Percentiles rank a stretch among this genome's conserved stretches.
These are phyloP conservation scores for Phaetusa simplex DNA, from an alignment of 2,113 vertebrate species.

Conservation along the genomic window DNA sequence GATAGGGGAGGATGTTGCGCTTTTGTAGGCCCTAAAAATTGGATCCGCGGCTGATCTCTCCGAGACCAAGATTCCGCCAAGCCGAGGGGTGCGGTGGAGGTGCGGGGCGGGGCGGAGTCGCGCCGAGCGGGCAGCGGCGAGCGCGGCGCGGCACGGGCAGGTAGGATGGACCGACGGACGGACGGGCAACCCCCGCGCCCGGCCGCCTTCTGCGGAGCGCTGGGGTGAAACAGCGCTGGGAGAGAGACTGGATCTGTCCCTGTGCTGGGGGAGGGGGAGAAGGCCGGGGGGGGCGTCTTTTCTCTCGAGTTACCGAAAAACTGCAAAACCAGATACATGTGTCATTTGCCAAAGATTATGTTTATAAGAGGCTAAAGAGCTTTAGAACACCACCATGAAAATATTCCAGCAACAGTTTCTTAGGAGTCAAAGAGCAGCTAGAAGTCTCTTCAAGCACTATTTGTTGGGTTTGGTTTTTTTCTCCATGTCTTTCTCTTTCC, in stretches of 20 bases:
- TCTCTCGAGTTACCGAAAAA: not conserved
- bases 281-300: not conserved
- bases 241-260: not conserved
- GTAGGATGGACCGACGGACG: not conserved
- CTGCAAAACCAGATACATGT: not conserved
- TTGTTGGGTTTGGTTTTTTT: not conserved
- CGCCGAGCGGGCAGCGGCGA: not conserved
- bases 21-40: constrained; percentile 16
- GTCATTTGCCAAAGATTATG: not conserved
- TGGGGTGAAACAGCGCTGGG: not conserved
- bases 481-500: not conserved
- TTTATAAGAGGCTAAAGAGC: not conserved
- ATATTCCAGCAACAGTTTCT: not conserved
- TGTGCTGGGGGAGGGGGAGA: not conserved
- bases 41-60: not conserved
- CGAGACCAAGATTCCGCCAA: not conserved
- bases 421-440: not conserved
- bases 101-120: not conserved
- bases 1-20: not conserved
- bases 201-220: not conserved
- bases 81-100: not conserved
- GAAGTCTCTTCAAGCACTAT: not conserved
- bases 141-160: not conserved
- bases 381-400: not conserved
- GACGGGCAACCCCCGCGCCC: not conserved